Conservation (phyloP, 2,888 invertebrate species). For the Agriotes lineatus region DNA sequence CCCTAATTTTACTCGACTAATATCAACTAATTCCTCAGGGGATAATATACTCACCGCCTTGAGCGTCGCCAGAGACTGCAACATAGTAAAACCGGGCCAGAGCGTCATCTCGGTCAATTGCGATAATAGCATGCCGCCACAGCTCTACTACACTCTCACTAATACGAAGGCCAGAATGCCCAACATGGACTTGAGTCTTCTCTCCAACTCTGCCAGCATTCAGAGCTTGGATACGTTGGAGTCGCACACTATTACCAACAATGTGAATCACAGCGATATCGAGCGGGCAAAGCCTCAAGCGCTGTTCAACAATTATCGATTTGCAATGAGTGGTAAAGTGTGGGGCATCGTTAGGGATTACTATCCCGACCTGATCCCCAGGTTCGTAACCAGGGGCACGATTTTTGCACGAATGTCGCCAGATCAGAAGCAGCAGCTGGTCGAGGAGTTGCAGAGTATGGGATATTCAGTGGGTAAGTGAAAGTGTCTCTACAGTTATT, state of each 20-base stretch:
- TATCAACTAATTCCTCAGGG: conserved; percentile 65
- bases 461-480: conserved; percentile 89
- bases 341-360: conserved; percentile 80
- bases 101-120: conserved; percentile 66
- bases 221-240: conserved; percentile 75
- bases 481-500: no score
- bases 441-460: conserved; percentile 87
- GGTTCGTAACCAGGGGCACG: conserved; percentile 81
- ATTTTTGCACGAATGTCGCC: conserved; percentile 97
- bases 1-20: no score
- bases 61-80: conserved; percentile 93
- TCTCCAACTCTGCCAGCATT: conserved; percentile 73
- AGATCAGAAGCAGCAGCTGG: conserved; percentile 94
- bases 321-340: conserved; percentile 77
- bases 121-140: conserved; percentile 64
- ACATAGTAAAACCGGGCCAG: conserved; percentile 77
- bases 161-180: conserved; percentile 59
- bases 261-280: conserved; percentile 40
- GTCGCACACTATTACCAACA: conserved; percentile 64
- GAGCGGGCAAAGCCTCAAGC: conserved; percentile 44
- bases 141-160: conserved; percentile 69
- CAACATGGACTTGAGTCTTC: conserved; percentile 55
- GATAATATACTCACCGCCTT: conserved; percentile 92
- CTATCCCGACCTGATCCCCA: conserved; percentile 77
- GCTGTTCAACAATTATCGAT: conserved; percentile 60